Conservation (phyloP, 2,888 invertebrate species). For the Conistra vaccinii region DNA sequence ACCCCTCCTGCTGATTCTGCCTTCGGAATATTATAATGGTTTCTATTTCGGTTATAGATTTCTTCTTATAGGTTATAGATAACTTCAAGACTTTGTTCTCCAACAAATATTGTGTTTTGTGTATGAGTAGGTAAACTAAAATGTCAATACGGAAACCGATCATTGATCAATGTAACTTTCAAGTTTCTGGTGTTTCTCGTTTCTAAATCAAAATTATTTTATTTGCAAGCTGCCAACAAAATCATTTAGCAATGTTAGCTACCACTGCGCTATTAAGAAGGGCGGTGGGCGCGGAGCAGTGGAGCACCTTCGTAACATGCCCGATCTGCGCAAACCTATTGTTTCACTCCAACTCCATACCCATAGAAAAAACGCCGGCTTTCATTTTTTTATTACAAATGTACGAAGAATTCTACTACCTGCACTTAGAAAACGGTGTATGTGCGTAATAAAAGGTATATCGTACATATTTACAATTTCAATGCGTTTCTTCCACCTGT, state of each 20-base stretch:
- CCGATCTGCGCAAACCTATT: slow-evolving; percentile 75
- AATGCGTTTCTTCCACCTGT: slow-evolving; percentile 49
- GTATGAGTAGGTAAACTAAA: not conserved
- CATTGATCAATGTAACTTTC: not conserved
- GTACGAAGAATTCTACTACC: slow-evolving; percentile 75
- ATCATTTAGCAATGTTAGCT: slow-evolving; percentile 59
- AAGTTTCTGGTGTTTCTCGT: not conserved
- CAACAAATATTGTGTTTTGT: not conserved
- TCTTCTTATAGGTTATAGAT: no score
- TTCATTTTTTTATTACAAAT: slow-evolving; percentile 64
- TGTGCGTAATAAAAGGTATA: slow-evolving; percentile 28
- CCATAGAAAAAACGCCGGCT: slow-evolving; percentile 65
- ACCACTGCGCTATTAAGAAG: slow-evolving; percentile 61
- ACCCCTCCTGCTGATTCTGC: not conserved
- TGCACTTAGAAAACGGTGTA: slow-evolving; percentile 60
- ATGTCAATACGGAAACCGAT: not conserved
- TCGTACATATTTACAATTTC: slow-evolving; percentile 24
- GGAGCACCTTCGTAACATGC: slow-evolving; percentile 65
- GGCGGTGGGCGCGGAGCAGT: slow-evolving; percentile 62
- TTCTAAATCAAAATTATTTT: not conserved
- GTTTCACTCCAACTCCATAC: slow-evolving; percentile 65
- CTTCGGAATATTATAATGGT: slow-evolving; percentile 4
- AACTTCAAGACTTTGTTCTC: not conserved
- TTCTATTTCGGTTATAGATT: slow-evolving; percentile 1
- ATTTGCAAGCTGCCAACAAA: not conserved